Evolutionary conservation across 1,140 invertebrate genomes (phyloP).

Genomic region (Nasonia vitripennis): DNA sequence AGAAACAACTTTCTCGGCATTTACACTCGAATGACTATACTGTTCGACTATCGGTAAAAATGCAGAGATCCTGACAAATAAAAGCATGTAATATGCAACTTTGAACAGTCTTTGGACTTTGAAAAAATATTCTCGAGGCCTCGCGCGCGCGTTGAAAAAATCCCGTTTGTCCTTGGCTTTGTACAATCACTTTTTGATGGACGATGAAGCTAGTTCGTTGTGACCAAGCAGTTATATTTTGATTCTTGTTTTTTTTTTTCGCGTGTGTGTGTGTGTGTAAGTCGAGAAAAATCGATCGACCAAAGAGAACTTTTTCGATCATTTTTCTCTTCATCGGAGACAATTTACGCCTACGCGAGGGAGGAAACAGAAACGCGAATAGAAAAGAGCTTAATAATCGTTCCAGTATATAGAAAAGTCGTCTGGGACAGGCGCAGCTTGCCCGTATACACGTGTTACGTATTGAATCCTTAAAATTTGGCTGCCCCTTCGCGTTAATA

Average conservation of each 20-base stretch:
- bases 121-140: slow-evolving; percentile 15
- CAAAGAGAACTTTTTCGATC: neutral
- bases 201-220: too few relatives aligned
- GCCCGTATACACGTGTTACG: slow-evolving; percentile 24
- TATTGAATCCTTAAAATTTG: slow-evolving; percentile 36
- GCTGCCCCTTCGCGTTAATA: slow-evolving; percentile 20
- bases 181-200: too few relatives aligned
- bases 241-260: neutral
- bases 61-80: slow-evolving; percentile 2
- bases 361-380: slow-evolving; percentile 11
- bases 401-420: slow-evolving; percentile 17
- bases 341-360: neutral
- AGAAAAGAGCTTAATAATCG: neutral
- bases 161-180: too few relatives aligned
- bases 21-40: neutral
- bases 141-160: neutral
- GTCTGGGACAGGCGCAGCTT: neutral
- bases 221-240: neutral
- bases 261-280: neutral
- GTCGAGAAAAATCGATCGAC: neutral
- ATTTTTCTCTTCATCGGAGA: neutral
- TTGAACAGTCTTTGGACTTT: slow-evolving; percentile 38
- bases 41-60: neutral
- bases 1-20: neutral
- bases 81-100: neutral